Percentiles rank a stretch among this genome's conserved stretches.
These are phyloP conservation scores for Pantherophis guttatus DNA, from an alignment of 2,113 vertebrate genomes.

Conservation along the genomic window DNA sequence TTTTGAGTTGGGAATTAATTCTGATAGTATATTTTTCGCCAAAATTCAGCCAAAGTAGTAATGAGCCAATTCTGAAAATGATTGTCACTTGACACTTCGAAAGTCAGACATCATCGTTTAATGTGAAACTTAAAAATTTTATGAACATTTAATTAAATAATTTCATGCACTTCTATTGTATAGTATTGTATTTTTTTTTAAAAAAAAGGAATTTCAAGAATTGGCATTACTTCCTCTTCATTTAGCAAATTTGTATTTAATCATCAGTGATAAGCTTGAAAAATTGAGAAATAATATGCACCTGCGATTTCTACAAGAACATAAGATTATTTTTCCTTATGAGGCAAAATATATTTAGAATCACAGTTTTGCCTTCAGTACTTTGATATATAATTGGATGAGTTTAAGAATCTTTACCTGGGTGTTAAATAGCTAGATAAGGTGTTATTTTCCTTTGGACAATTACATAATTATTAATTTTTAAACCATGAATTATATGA, in stretches of 20 bases:
- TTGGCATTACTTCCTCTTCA: slow-evolving; percentile 5
- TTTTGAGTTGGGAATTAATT: not conserved
- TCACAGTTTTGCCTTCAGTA: not conserved
- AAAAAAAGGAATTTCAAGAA: slow-evolving; percentile 9
- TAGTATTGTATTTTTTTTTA: not conserved
- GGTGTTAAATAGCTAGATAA: not conserved
- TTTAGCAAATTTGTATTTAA: slow-evolving; percentile 5
- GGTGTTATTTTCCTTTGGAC: not conserved
- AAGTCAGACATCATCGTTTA: slow-evolving; percentile 1
- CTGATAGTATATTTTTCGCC: not conserved
- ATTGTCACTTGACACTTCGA: not conserved
- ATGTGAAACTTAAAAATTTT: not conserved
- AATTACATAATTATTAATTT: not conserved
- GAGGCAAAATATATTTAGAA: not conserved
- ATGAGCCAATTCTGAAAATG: not conserved
- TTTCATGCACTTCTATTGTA: slow-evolving; percentile 1
- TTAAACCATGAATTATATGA: not conserved
- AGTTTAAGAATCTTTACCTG: not conserved
- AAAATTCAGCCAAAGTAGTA: not conserved
- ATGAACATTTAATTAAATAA: slow-evolving; percentile 7
- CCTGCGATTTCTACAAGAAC: not conserved
- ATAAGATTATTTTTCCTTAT: not conserved
- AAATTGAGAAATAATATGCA: slow-evolving; percentile 7
- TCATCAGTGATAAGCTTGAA: not conserved
- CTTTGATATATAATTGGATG: too few species aligned